Evolutionary conservation across 2,797 vertebrate species (phyloP).

Genomic region (Decapterus maruadsi): DNA sequence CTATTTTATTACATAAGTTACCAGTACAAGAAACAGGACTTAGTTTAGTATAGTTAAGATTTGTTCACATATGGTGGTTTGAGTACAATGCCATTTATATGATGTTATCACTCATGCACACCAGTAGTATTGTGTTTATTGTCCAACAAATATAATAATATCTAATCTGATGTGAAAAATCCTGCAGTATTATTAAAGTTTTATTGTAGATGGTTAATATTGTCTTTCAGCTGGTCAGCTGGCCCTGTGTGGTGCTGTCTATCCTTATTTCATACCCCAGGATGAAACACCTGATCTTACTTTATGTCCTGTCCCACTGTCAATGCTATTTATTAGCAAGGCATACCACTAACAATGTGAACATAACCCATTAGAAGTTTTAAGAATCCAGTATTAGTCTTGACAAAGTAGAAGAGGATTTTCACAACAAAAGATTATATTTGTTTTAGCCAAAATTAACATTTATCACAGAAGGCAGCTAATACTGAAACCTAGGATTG

Average conservation of each 20-base stretch:
- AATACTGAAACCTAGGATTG: constrained; percentile 32
- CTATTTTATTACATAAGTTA: constrained; percentile 8
- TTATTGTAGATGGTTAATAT: neutral
- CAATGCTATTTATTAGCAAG: constrained; percentile 6
- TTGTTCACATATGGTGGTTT: constrained; percentile 2
- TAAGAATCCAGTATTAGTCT: constrained; percentile 17
- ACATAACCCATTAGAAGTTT: constrained; percentile 18
- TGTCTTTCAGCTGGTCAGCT: constrained; percentile 3
- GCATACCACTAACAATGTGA: constrained; percentile 22
- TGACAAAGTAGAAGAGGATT: constrained; percentile 22
- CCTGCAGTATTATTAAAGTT: neutral
- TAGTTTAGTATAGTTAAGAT: neutral
- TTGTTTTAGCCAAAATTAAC: constrained; percentile 47
- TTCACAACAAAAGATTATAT: constrained; percentile 3
- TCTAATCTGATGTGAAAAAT: neutral
- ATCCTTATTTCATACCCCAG: constrained; percentile 32
- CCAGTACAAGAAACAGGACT: neutral
- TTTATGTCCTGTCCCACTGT: constrained; percentile 7
- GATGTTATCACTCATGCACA: neutral
- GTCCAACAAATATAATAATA: neutral
- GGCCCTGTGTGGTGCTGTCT: constrained; percentile 7
- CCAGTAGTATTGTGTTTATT: neutral
- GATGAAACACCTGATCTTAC: constrained; percentile 17
- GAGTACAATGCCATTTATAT: constrained; percentile 9
- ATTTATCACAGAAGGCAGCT: constrained; percentile 39